Base-by-base conservation (phyloP, 2,113 vertebrate species). In the Saiga tatarica region DNA sequence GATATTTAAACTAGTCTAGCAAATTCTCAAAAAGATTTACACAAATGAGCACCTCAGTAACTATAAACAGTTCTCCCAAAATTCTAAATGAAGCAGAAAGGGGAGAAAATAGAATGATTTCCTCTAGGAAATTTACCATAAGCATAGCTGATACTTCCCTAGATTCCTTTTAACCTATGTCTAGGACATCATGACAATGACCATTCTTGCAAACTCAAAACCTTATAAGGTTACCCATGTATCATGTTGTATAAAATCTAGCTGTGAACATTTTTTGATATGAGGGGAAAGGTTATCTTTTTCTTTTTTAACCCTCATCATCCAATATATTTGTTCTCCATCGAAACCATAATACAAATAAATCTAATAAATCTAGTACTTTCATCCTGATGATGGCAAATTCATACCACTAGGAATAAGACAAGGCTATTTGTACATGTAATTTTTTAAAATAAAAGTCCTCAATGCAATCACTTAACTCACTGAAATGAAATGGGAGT, bases 21-120 rank as follows among this genome's bases (percentile, higher is more conserved):
- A 96, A 92, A 88, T 71, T 98, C 78, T 96, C 90, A 94, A n/a
- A 94, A 92, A 93, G 60, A 90, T 59, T 91, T 76, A 92, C n/a
- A 11, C 12, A 92, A 94, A 1, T 81, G 87, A 96, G 52, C 39
- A 89, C 39, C 36, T 95, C 16, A 59, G 17, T 39, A 95, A 79
- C 16, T 81, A 83, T 57, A 55, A 62, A 79, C 5, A 81, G 47
- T 78, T 89, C 71, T 90, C 91, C 57, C 8, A 17, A 87, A 81
- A 23, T 95, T 96, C 78, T 76, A 88, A 82, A 57, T 50, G 55
- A 94, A 83, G 33, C 60, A 97, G 42, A 97, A 96, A 85, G 45
- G 15, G 94, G 26, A 93, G 21, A 92, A 92, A 92, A 71, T 1
- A 91, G 39, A 88, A 86, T 12, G 25, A 88, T 53, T 25, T 92